Conservation (phyloP, 1,140 invertebrate genomes). For the Chionoecetes opilio region DNA sequence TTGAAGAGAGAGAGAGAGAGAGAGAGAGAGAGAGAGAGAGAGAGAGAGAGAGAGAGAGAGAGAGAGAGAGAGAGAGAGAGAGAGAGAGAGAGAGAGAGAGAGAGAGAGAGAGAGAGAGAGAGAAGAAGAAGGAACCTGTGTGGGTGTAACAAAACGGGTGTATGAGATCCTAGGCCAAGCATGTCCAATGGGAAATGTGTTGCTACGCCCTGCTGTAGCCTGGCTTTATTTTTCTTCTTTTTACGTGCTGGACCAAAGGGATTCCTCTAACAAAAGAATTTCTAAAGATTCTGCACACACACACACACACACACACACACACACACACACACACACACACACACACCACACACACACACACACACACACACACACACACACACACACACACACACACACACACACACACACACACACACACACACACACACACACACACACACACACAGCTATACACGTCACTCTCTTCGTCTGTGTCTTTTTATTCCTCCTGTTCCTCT, state of each 20-base stretch:
- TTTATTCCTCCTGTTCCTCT: no score
- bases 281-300: background rate
- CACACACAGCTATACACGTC: no score
- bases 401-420: constrained; percentile 15
- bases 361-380: background rate
- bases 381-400: constrained; percentile 18
- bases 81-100: background rate
- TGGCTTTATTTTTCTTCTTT: background rate
- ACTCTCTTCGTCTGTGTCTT: no score
- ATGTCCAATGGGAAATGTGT: constrained; percentile 7
- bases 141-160: background rate
- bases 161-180: background rate
- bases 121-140: background rate
- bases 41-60: no score
- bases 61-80: background rate
- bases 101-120: background rate
- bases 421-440: no score
- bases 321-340: constrained; percentile 18
- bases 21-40: no score
- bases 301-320: constrained; percentile 19
- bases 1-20: no score
- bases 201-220: background rate
- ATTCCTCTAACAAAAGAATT: background rate
- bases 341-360: background rate
- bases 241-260: background rate